Conservation (phyloP, 1,140 invertebrate species). For the Brachionus rotundiformis region DNA sequence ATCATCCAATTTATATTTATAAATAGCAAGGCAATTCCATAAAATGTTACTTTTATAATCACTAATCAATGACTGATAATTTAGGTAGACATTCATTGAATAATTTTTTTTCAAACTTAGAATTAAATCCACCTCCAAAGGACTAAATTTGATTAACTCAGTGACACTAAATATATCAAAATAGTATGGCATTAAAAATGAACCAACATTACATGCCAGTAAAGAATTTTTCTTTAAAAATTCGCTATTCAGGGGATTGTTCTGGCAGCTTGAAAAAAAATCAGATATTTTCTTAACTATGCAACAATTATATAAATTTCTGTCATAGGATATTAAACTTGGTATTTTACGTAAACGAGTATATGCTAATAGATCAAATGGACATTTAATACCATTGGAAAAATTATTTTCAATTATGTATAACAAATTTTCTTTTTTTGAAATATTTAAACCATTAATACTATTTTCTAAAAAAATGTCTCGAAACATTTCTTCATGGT, state of each 20-base stretch:
- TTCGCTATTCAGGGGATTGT: conserved; percentile 1
- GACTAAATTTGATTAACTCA: conserved; percentile 6
- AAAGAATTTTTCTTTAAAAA: neutral
- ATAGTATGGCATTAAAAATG: conserved; percentile 36
- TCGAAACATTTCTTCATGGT: neutral
- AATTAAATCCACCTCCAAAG: conserved; percentile 18
- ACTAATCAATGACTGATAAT: neutral
- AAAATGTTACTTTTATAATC: conserved; percentile 29
- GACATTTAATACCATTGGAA: neutral
- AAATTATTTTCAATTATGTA: conserved; percentile 42
- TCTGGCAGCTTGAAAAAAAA: neutral
- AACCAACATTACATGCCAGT: neutral
- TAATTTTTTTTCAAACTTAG: neutral
- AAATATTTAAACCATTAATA: neutral
- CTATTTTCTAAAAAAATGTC: neutral
- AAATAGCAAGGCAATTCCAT: conserved; percentile 46
- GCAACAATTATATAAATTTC: neutral
- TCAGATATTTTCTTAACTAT: neutral
- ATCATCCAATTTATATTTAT: neutral
- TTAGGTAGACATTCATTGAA: neutral
- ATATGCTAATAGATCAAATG: conserved; percentile 34
- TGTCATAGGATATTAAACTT: neutral
- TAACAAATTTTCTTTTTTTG: conserved; percentile 35
- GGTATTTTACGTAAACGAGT: neutral
- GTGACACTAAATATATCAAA: conserved; percentile 42